Evolutionary conservation across 2,888 invertebrate species (phyloP), one percentile per base, ranked within the genome.

Genomic region (Tricholauxania praeusta): DNA sequence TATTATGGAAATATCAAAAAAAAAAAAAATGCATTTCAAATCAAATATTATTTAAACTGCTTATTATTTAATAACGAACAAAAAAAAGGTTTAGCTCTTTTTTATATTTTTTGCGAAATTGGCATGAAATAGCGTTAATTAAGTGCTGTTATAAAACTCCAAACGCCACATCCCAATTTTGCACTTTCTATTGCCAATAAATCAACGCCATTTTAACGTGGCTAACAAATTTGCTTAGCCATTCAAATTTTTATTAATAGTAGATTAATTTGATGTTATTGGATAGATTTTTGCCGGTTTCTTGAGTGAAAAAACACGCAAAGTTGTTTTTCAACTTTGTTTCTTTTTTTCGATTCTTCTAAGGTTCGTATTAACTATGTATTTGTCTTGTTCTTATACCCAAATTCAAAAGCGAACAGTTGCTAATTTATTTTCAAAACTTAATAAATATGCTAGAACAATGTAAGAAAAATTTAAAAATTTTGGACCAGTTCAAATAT

Each of bases 101-200:
- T 6, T 4, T 4, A 28, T 28, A 7, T 7, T 8, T 39, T 39
- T 39, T 39, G 8, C 5, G 39, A 39, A 39, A 39, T 39, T 39
- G 39, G 39, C 39, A 39, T 39, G 39, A 64, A 22, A 51, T 22
- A 64, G 28, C 49, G 64, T 64, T 64, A 64, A 64, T 51, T 49
- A 64, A 49, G 22, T 39, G 51, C 15, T 64, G 64, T 51, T n/a
- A 22, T 7, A 63, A 64, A 64, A 51, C 15, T 12, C 57, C 14
- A 15, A 28, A 12, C 12, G 22, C 22, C 19, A 60, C 59, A 28
- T 60, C 59, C 59, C 28, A 60, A 15, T 60, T 60, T 60, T 32
- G 28, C 28, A 28, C 47, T 63, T 39, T 22, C 64, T 22, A 64
- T 17, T 51, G 64, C 15, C 51, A 51, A 64, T 49, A 64, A 64